Evolutionary conservation across 2,113 vertebrate species (phyloP).

Genomic region (Microcebus tavaratra): DNA sequence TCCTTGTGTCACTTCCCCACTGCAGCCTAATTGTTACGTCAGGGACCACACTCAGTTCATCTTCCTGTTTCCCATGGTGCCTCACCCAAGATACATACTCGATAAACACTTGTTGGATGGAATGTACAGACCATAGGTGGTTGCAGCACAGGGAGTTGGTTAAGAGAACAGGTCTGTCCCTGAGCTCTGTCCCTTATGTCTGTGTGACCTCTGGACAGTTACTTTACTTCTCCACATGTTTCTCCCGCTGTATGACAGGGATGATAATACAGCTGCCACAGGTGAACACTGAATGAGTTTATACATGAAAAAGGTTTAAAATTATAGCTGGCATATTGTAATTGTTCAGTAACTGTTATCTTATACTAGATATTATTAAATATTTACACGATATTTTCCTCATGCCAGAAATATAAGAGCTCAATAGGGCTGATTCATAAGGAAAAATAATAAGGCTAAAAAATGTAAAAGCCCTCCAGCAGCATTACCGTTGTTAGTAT

Average conservation of each 20-base stretch:
- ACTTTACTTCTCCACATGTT: neutral
- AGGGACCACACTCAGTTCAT: neutral
- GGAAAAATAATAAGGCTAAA: neutral
- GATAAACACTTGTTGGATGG: neutral
- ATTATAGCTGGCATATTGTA: neutral
- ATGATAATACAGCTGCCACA: neutral
- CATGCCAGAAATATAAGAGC: neutral
- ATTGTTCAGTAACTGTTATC: neutral
- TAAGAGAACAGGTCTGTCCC: too few species aligned
- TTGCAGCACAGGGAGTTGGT: rapidly evolving
- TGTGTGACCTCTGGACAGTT: neutral
- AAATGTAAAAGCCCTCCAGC: neutral
- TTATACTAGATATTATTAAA: neutral
- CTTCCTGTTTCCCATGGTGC: neutral
- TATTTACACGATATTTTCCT: neutral
- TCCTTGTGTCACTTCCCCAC: neutral
- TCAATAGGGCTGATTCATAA: neutral
- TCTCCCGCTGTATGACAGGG: neutral
- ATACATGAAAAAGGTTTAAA: neutral
- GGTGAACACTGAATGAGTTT: neutral
- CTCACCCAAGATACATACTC: too few species aligned
- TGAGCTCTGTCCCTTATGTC: neutral
- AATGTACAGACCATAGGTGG: rapidly evolving
- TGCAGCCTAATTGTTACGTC: rapidly evolving
- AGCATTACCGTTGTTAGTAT: neutral